Conservation (phyloP, 2,113 vertebrate species). For the Grammomys dolichurus region DNA sequence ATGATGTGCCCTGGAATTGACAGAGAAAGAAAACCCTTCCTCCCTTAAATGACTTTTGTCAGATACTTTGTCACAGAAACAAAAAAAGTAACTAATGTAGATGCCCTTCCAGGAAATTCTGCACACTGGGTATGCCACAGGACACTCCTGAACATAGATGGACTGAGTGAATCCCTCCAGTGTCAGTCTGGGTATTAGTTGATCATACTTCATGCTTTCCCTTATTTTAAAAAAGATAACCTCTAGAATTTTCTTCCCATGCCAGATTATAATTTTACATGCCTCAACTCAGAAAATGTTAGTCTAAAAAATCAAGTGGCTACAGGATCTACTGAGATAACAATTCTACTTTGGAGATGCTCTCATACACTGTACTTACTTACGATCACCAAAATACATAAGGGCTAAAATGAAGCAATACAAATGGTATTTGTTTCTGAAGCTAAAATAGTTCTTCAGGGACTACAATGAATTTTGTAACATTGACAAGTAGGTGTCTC, state of each 20-base stretch:
- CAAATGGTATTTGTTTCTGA: constrained; percentile 36
- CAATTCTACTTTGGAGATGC: constrained; percentile 17
- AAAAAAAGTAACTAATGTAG: background rate
- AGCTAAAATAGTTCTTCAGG: constrained; percentile 39
- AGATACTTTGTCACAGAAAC: background rate
- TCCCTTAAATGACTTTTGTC: background rate
- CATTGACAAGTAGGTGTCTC: constrained; percentile 52
- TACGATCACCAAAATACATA: background rate
- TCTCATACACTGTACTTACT: background rate
- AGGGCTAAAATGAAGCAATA: constrained; percentile 1
- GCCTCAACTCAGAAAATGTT: constrained; percentile 3
- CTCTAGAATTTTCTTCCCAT: background rate
- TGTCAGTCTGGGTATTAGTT: background rate
- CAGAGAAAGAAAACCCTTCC: background rate
- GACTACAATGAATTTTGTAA: constrained; percentile 50
- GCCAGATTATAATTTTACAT: background rate
- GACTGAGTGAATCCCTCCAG: background rate
- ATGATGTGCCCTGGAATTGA: background rate
- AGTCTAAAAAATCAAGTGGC: constrained; percentile 14
- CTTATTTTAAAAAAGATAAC: constrained; percentile 25
- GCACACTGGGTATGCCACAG: background rate
- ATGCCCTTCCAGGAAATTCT: background rate
- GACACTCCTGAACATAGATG: background rate
- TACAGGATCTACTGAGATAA: background rate
- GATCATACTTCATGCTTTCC: background rate